Conservation (phyloP, 2,113 vertebrate genomes). For the Eudyptes chrysolophus region DNA sequence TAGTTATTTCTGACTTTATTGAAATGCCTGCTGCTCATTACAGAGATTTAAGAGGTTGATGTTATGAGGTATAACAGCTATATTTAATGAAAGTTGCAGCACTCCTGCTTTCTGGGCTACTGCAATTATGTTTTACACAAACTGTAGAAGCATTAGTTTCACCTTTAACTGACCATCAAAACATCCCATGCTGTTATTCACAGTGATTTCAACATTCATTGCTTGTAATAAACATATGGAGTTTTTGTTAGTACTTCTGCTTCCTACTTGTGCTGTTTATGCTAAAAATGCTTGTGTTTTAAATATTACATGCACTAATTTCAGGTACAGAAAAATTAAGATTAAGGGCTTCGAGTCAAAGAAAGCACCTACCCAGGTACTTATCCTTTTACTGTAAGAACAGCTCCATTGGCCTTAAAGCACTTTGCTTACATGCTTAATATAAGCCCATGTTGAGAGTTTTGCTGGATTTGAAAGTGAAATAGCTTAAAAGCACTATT, state of each 20-base stretch:
- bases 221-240: neutral
- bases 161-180: neutral
- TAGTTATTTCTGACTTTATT: conserved; percentile 18
- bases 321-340: neutral
- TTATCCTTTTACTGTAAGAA: neutral
- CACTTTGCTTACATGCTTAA: neutral
- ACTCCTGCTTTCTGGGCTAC: neutral
- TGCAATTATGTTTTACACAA: neutral
- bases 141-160: neutral
- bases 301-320: neutral
- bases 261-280: neutral
- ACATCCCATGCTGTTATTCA: neutral
- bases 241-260: neutral
- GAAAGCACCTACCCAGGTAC: neutral
- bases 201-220: neutral
- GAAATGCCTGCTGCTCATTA: conserved; percentile 32
- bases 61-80: neutral
- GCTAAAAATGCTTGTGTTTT: neutral
- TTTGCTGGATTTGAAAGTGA: neutral
- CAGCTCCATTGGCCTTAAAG: neutral
- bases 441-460: neutral
- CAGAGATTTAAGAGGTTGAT: conserved; percentile 44
- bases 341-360: neutral
- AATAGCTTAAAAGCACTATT: neutral
- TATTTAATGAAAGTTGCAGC: neutral